Evolutionary conservation across 2,797 vertebrate species (phyloP), one percentile per base, ranked within the genome.

Genomic region (Gephyroberyx darwinii): DNA sequence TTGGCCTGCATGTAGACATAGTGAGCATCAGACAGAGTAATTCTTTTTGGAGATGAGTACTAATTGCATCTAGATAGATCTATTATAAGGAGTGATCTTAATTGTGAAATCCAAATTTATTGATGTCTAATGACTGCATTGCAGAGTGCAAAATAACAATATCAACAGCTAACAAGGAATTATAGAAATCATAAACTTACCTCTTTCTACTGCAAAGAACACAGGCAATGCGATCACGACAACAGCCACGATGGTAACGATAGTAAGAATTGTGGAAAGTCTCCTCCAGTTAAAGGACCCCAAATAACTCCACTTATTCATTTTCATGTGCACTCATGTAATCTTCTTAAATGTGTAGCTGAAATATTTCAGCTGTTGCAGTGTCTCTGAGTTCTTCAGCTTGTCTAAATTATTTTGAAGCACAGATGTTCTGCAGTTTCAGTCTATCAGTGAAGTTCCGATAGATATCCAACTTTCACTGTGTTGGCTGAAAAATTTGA

Each of bases 141-240:
- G 12, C 55, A 26, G n/a, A 65, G 7, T 35, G 0, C 22, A 26
- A 58, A 53, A 12, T 47, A 1, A 16, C 17, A 16, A 56, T 8
- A 30, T 30, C 12, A 8, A 58, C 8, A 52, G 1, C 20, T 1
- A 41, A 8, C 19, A 51, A 48, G 51, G 1, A 71, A 67, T 59
- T 13, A 26, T 1, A 61, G 0, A 76, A 60, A 73, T 52, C 2
- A 66, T 16, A 65, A 43, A 71, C 87, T 84, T 86, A 89, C 89
- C 85, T 47, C 2, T 68, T 73, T 68, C 71, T 70, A 77, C 45
- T 65, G 64, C 6, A 56, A 77, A 73, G 5, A 60, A 51, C 9
- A 81, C 10, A 60, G 31, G 43, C 2, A 80, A 16, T 35, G 30
- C 52, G 61, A 63, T 47, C 2, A 88, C 26, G n/a, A 78, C 0